phyloP scores from a whole-genome alignment of 30 jellyfish, hydroid and myxozoan genomes.

The Pelagia noctiluca region DNA sequence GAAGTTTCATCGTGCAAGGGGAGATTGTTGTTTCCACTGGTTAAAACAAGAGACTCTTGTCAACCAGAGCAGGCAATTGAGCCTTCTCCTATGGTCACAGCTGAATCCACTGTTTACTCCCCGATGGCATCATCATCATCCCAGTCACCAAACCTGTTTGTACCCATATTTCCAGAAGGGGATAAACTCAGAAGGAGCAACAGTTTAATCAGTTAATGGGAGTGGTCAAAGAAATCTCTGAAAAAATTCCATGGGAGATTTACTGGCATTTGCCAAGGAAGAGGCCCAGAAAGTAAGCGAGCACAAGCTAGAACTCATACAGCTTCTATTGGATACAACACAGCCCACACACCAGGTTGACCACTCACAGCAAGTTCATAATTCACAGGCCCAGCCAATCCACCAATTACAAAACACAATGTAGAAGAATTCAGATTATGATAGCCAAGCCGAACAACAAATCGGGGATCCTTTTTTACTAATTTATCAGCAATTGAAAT shows the following conservation, averaged over 20 bases:
- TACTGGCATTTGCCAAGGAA: slow-evolving; percentile 50
- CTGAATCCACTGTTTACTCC: background rate
- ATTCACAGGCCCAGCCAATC: background rate
- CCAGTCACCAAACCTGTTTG: slow-evolving; percentile 15
- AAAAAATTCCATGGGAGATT: slow-evolving; percentile 44
- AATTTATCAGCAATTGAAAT: background rate
- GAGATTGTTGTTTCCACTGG: too few relatives aligned
- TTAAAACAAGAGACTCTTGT: too few relatives aligned
- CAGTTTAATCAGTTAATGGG: slow-evolving; percentile 37
- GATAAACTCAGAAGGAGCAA: slow-evolving; percentile 11
- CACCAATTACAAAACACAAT: background rate
- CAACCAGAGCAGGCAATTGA: slow-evolving; percentile 8
- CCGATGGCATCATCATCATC: slow-evolving; percentile 21
- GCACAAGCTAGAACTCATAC: slow-evolving; percentile 31
- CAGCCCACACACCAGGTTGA: background rate
- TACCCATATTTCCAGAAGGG: slow-evolving; percentile 11
- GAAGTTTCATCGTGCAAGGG: too few relatives aligned
- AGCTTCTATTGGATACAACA: background rate
- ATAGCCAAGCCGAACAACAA: background rate
- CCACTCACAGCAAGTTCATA: background rate
- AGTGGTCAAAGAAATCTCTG: slow-evolving; percentile 26
- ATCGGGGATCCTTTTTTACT: background rate
- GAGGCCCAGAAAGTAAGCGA: slow-evolving; percentile 44
- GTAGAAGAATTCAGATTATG: background rate
- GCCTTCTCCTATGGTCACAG: slow-evolving; percentile 1